phyloP scores from a whole-genome alignment of 1,140 invertebrate species.

The Solenopsis invicta region DNA sequence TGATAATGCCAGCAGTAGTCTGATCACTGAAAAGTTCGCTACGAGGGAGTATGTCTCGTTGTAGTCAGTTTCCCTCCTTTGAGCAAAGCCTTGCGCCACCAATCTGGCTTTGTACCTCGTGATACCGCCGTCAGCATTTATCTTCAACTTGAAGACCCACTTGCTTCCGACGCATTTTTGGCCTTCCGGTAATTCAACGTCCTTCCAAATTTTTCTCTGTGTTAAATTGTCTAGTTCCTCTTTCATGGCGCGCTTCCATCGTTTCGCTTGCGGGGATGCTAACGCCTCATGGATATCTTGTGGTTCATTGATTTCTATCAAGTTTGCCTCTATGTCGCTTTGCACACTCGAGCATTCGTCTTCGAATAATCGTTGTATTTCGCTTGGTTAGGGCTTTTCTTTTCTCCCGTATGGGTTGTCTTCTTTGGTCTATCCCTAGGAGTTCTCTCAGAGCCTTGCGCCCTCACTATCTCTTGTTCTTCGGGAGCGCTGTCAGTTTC shows the following conservation, averaged over 20 bases:
- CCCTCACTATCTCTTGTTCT: neutral
- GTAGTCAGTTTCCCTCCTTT: too few species aligned
- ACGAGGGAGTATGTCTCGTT: too few species aligned
- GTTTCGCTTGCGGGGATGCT: neutral
- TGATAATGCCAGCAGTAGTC: too few species aligned
- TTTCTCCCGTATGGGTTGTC: too few species aligned
- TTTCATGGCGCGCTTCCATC: neutral
- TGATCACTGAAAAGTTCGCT: too few species aligned
- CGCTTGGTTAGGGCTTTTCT: slow-evolving; percentile 28
- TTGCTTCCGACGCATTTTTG: too few species aligned
- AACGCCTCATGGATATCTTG: neutral
- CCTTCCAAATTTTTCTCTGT: neutral
- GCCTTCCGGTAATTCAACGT: too few species aligned
- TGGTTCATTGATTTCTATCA: neutral
- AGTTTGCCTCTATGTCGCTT: too few species aligned
- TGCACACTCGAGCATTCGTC: too few species aligned
- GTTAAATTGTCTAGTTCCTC: too few species aligned
- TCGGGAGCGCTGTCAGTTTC: neutral
- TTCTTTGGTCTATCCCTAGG: neutral
- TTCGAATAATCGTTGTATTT: neutral
- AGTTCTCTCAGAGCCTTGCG: neutral
- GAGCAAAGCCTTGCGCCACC: slow-evolving; percentile 20
- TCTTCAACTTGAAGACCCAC: too few species aligned
- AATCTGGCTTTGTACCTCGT: slow-evolving; percentile 37
- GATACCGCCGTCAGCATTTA: neutral